phyloP scores from a whole-genome alignment of 2,888 invertebrate genomes.

The Erebia ligea region DNA sequence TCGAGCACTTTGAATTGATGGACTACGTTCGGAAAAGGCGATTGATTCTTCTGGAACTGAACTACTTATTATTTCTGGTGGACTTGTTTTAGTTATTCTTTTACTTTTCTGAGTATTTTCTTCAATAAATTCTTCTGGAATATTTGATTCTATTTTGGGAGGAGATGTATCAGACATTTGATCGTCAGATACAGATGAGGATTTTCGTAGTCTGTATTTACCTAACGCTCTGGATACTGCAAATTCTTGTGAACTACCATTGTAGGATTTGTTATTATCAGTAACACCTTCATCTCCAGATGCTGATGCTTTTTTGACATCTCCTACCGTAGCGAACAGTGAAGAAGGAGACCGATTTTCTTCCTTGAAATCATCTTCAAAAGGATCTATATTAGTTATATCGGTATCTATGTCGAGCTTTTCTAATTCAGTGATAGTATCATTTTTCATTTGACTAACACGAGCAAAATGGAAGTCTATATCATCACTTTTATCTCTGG shows the following conservation, averaged over 20 bases:
- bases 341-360: conserved; percentile 85
- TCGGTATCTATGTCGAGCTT: conserved; percentile 84
- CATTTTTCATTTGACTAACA: conserved; percentile 80
- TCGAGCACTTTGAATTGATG: conserved; percentile 85
- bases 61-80: conserved; percentile 69
- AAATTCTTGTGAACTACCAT: conserved; percentile 91
- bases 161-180: conserved; percentile 81
- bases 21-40: conserved; percentile 85
- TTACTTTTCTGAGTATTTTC: conserved; percentile 61
- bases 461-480: conserved; percentile 81
- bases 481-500: conserved; percentile 77
- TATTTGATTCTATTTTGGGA: conserved; percentile 61
- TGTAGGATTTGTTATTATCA: conserved; percentile 80
- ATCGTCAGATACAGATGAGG: conserved; percentile 88
- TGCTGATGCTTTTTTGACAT: conserved; percentile 85
- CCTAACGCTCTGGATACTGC: conserved; percentile 92
- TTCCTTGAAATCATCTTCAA: conserved; percentile 85
- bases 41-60: conserved; percentile 76
- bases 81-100: conserved; percentile 57
- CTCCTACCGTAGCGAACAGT: conserved; percentile 89
- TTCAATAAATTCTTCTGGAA: conserved; percentile 55
- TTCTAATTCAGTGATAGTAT: conserved; percentile 73
- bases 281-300: conserved; percentile 84
- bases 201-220: conserved; percentile 89
- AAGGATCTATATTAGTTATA: conserved; percentile 81